phyloP scores from a whole-genome alignment of 2,113 vertebrate genomes.

The Macquaria ambigua region DNA sequence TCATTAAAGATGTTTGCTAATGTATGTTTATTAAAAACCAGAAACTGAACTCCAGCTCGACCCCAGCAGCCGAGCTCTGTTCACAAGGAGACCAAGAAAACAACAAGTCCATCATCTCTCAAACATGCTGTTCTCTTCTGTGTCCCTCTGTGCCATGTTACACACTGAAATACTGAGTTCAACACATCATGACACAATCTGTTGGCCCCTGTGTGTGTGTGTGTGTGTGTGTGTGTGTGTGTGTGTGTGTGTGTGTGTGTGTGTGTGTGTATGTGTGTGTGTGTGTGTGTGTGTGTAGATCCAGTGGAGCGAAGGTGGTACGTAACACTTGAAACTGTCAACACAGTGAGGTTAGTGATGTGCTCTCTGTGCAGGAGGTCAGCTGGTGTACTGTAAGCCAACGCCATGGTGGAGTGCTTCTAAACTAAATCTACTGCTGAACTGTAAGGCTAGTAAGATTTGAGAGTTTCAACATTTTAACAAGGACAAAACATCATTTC shows the following conservation, averaged over 20 bases:
- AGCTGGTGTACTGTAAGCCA: too few species aligned
- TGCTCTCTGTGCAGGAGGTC: not conserved
- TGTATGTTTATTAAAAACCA: not conserved
- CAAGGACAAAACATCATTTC: not conserved
- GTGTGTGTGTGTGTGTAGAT: not conserved
- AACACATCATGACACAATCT: conserved; percentile 4
- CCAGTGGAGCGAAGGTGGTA: conserved; percentile 3
- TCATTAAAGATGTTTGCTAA: too few species aligned
- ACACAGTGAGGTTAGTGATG: not conserved
- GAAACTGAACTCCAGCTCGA: not conserved
- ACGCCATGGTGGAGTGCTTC: not conserved
- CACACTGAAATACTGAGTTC: not conserved
- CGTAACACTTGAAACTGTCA: not conserved
- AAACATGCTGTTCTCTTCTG: conserved; percentile 3
- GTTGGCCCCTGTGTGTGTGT: not conserved
- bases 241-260: not conserved
- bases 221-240: not conserved
- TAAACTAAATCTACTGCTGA: not conserved
- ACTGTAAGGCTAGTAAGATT: not conserved
- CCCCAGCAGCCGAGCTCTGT: not conserved
- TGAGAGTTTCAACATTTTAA: not conserved
- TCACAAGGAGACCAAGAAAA: conserved; percentile 17
- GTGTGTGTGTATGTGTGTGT: not conserved
- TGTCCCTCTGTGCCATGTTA: conserved; percentile 1
- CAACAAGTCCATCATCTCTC: conserved; percentile 20